phyloP scores from a whole-genome alignment of 2,797 vertebrate genomes.

The Cygnus olor region DNA sequence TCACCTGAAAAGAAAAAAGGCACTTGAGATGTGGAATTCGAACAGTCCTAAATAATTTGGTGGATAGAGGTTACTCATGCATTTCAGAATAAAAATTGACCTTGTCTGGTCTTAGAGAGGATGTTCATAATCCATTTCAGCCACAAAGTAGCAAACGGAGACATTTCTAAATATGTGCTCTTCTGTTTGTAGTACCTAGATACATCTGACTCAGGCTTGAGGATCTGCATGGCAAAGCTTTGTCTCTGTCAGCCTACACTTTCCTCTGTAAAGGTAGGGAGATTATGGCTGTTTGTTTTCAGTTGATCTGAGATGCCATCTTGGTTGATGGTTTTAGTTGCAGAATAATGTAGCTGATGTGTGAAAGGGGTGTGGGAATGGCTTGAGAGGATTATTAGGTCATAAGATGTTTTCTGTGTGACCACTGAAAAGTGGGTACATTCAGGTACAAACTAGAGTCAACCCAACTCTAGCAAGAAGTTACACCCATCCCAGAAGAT shows the following conservation, averaged over 20 bases:
- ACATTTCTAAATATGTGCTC: background rate
- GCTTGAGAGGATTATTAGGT: background rate
- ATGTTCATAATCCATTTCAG: background rate
- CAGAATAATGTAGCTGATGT: background rate
- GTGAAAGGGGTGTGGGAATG: background rate
- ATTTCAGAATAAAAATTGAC: background rate
- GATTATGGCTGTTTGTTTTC: accelerated
- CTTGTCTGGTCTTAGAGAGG: background rate
- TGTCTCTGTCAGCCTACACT: background rate
- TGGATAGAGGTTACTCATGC: background rate
- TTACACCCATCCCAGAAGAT: background rate
- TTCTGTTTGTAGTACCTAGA: background rate
- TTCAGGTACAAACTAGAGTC: background rate
- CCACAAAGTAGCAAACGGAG: background rate
- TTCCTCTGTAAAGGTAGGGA: background rate
- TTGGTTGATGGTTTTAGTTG: background rate
- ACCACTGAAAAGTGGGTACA: background rate
- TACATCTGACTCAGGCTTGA: background rate
- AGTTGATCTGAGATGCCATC: background rate
- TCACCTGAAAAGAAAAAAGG: background rate
- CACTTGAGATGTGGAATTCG: background rate
- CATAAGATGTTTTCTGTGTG: accelerated
- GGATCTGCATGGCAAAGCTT: background rate
- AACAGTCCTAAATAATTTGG: background rate
- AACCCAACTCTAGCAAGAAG: background rate